Base-by-base conservation (phyloP, 1,140 invertebrate genomes). In the Lordiphosa clarofinis region DNA sequence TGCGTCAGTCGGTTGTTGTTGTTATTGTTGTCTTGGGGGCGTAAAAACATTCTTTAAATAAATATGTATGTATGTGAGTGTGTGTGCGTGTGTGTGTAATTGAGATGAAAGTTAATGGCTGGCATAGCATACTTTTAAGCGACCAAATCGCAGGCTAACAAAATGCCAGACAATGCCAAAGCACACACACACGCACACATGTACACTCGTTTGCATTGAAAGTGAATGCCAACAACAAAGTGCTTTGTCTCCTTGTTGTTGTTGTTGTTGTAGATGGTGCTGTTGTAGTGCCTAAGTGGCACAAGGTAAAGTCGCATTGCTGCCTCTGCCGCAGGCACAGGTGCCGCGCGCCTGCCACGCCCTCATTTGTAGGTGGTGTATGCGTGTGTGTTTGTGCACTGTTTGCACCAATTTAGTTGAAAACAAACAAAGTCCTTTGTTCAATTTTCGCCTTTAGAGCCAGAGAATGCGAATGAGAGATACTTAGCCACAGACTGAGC, bases 361-460 rank as follows among this genome's bases (percentile, higher is more conserved):
- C 64, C 65, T 60, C 64, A 57, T 68, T 74, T 55, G 55, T 53
- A 43, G 40, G 11, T 56, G 54, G 36, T 44, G 38, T 47, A n/a
- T 50, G 46, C 52, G 50, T 49, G 35, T 60, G 31, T 67, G 54
- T 59, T 57, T 68, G 53, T 56, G 60, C 73, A 84, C 78, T 86
- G 81, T 79, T 86, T 86, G 81, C 74, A 86, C 81, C 86, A 86
- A 86, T 86, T 86, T 86, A 86, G 79, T 86, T 81, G 75, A 86
- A 86, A 86, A 86, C 79, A 86, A 86, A 86, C 81, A 75, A 86
- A 68, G 71, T 75, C 81, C 60, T 86, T 86, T 86, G 74, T 86
- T 86, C 67, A 86, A 86, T 86, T 86, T 86, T 73, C 66, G 74
- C 71, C 81, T 81, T 79, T 71, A 66, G 64, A 37, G 46, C 47